Evolutionary conservation across 2,113 vertebrate species (phyloP), one percentile per base, ranked within the genome.

Genomic region (Mirza zaza): DNA sequence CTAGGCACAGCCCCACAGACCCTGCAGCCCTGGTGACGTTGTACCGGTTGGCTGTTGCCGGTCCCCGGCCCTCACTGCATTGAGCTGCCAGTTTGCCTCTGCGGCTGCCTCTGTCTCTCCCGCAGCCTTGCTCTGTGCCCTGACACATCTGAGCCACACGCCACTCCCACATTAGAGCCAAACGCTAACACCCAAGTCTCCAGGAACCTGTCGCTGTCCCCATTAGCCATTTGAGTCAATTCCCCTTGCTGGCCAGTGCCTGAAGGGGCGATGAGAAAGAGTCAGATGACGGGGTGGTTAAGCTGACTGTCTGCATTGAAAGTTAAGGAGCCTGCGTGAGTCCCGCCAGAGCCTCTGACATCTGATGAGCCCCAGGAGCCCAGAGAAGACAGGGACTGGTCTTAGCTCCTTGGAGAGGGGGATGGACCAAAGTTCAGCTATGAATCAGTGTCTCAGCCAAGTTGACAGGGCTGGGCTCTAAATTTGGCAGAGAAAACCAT

Each of bases 31-130:
- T 15, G 32, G 45, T 20, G 39, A 57, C 4, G 14, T 32, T 18
- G 42, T 27, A 23, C 27, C 36, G 13, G 45, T 57, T 50, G 57
- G 57, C 39, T 50, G 39, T 81, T 21, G 17, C n/a, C 27, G n/a
- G 36, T 79, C 20, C 25, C 36, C 5, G 0, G 14, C 7, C 8
- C 3, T 6, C 36, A 14, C 36, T 9, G 11, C 29, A n/a, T 25
- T 10, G 12, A 52, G 13, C 52, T 48, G 52, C 42, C 17, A 5
- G 36, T 29, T 55, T 85, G 71, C 55, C 76, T 55, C 34, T 23
- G 3, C 3, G 27, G 21, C 8, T 11, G 20, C 48, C 79, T 73
- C 25, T 59, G 3, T 85, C 5, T 14, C 18, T 42, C 75, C 29
- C 34, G 68, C 50, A 75, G 65, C 34, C 57, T 73, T 48, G 45